Evolutionary conservation across 1,140 invertebrate genomes (phyloP).

Genomic region (Zeugodacus cucurbitae): DNA sequence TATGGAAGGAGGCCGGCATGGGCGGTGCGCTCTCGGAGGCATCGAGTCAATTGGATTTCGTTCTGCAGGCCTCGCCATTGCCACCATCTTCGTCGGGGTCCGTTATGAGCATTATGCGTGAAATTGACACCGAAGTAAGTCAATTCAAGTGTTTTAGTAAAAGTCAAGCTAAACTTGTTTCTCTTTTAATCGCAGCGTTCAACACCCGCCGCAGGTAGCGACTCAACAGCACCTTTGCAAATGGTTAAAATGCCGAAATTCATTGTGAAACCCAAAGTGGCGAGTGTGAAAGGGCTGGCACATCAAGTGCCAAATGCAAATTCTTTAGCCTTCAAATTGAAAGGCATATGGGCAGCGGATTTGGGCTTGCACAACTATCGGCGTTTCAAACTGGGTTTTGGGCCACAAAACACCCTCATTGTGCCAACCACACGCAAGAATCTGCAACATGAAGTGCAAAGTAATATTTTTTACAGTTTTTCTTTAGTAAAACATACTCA

Average conservation of each 20-base stretch:
- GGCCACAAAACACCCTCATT: constrained; percentile 73
- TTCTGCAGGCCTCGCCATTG: constrained; percentile 45
- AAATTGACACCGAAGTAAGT: constrained; percentile 50
- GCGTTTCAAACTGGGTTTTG: constrained; percentile 81
- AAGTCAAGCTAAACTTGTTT: neutral
- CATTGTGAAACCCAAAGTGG: constrained; percentile 57
- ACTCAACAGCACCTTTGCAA: neutral
- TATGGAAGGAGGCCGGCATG: constrained; percentile 40
- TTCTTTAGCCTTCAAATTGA: constrained; percentile 67
- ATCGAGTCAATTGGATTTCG: constrained; percentile 57
- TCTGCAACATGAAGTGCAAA: constrained; percentile 40
- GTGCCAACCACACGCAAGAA: constrained; percentile 57
- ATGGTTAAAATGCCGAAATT: constrained; percentile 48
- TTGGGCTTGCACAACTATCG: constrained; percentile 74
- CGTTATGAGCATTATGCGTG: constrained; percentile 52
- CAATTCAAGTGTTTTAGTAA: neutral
- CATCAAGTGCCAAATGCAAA: constrained; percentile 66
- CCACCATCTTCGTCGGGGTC: constrained; percentile 55
- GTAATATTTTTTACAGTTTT: constrained; percentile 19
- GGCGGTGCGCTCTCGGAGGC: constrained; percentile 48
- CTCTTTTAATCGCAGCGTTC: neutral
- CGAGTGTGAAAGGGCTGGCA: constrained; percentile 66
- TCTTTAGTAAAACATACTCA: neutral
- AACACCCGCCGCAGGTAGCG: neutral
- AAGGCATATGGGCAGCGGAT: constrained; percentile 73